Percentiles rank a stretch among this genome's conserved stretches.
Conservation (phyloP, 2,113 vertebrate genomes). For the Poeciliopsis retropinna region DNA sequence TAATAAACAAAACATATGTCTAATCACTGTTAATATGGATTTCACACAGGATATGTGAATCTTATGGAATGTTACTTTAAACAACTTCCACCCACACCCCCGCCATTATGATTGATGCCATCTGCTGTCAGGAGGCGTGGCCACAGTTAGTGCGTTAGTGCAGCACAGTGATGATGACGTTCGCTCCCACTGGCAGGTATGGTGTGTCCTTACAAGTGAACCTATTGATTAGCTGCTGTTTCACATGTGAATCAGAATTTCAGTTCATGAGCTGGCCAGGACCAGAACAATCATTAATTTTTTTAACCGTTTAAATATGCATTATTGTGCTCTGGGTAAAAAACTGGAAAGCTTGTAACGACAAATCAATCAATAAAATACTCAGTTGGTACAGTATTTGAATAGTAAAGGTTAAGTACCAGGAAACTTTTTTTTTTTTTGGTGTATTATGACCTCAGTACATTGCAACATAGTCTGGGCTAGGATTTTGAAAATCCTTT, state of each 20-base stretch:
- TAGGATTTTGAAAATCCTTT: background rate
- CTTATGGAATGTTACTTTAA: background rate
- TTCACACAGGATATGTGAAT: no score
- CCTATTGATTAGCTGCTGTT: background rate
- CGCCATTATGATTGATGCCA: background rate
- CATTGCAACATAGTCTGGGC: background rate
- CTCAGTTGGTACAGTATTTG: background rate
- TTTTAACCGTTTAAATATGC: no score
- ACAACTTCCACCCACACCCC: accelerated
- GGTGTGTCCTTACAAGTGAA: constrained; percentile 35
- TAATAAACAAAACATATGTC: background rate
- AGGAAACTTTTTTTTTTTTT: background rate
- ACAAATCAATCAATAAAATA: background rate
- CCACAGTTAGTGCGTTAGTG: constrained; percentile 60
- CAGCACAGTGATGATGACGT: constrained; percentile 38
- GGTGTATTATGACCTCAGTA: background rate
- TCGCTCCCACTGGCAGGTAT: constrained; percentile 51
- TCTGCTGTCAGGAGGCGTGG: constrained; percentile 21
- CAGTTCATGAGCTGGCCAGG: background rate
- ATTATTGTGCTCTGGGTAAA: no score
- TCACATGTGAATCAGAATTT: background rate
- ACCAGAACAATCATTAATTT: no score
- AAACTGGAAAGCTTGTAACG: background rate
- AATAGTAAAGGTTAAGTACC: background rate
- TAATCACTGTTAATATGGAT: background rate